Base-by-base conservation (phyloP, 2,888 invertebrate species). In the Chesias legatella region DNA sequence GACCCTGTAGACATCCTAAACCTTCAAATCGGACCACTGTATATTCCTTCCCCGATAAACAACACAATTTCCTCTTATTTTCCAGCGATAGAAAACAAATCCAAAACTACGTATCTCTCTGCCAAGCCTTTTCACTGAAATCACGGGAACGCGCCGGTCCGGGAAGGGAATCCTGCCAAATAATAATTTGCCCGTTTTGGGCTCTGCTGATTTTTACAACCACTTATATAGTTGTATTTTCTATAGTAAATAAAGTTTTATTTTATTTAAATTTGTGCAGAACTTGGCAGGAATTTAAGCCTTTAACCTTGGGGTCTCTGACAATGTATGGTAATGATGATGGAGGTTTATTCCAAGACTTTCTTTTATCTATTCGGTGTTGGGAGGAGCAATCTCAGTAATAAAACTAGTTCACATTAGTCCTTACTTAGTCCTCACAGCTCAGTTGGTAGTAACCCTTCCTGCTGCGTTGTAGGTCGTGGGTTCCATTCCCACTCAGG, bases 131-230 rank as follows among this genome's bases (percentile, higher is more conserved):
- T 51, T 43, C 51, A 53, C 41, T 49, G 46, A 48, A 55, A 53
- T 49, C 47, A 29, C 45, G 21, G 39, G 22, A 37, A 26, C 29
- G 43, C 32, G 23, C 36, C 43, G 20, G 34, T 23, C 28, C 9
- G 20, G 5, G 35, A 33, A 24, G 43, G 51, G 49, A 45, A 42
- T 29, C 40, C 36, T 42, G 56, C 56, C 56, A 56, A 51, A 53
- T 52, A 51, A 56, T 53, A 56, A 53, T 56, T 56, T 47, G 53
- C 35, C 52, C 40, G 38, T 51, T 55, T 52, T 43, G 43, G 38
- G 39, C 44, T 50, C 23, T 37, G 36, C 44, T 55, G 52, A 44
- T 52, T 55, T 53, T 52, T 48, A 52, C 48, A 41, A 33, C 40
- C 30, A 24, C 21, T 46, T 34, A 33, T 34, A 17, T 43, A 27